Percentiles rank a stretch among this genome's conserved stretches.
Evolutionary conservation across 2,113 vertebrate species (phyloP).

Genomic region (Crotalus tigris): DNA sequence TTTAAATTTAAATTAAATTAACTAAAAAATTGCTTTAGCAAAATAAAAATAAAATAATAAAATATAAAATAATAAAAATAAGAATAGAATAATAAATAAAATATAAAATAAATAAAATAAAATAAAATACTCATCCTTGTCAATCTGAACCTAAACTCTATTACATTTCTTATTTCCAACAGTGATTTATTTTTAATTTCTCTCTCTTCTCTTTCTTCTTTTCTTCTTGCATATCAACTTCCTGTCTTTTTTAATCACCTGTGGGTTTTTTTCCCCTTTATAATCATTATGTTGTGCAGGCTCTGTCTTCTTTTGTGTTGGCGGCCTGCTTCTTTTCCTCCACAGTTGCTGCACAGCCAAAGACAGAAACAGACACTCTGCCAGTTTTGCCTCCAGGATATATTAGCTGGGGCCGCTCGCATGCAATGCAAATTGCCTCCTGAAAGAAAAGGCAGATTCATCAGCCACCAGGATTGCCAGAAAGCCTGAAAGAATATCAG

Average conservation of each 20-base stretch:
- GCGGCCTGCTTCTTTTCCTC: background rate
- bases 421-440: conserved; percentile 52
- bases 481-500: conserved; percentile 28
- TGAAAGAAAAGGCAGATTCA: conserved; percentile 46
- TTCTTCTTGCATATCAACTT: background rate
- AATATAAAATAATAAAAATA: too few relatives aligned
- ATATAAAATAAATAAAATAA: too few relatives aligned
- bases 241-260: fast-evolving
- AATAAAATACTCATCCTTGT: background rate
- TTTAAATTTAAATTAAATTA: too few relatives aligned
- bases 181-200: background rate
- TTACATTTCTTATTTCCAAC: background rate
- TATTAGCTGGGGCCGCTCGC: conserved; percentile 28
- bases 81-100: background rate
- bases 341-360: background rate
- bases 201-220: background rate
- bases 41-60: background rate
- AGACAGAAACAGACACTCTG: conserved; percentile 11
- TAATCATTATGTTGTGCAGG: background rate
- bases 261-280: fast-evolving
- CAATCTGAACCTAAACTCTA: background rate
- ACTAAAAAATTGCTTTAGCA: background rate
- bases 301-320: conserved; percentile 20
- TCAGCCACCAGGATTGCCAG: conserved; percentile 40
- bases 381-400: conserved; percentile 29